Evolutionary conservation across 2,113 vertebrate species (phyloP).

Genomic region (Tamias sibiricus): DNA sequence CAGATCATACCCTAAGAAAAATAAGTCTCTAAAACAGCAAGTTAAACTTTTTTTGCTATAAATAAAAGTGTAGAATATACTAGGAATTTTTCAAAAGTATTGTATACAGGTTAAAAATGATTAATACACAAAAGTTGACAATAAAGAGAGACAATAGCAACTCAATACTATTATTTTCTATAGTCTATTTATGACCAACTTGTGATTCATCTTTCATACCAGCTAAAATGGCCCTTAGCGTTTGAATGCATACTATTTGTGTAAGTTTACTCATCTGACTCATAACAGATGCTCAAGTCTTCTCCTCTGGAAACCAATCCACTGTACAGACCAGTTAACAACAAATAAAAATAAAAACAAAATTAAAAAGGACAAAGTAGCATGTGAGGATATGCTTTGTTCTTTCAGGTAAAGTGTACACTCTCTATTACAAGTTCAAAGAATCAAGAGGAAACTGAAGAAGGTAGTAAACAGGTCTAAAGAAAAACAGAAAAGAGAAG

Average conservation of each 20-base stretch:
- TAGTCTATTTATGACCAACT: neutral
- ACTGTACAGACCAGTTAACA: slow-evolving; percentile 49
- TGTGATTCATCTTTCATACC: neutral
- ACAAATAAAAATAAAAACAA: slow-evolving; percentile 33
- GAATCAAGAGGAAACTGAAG: neutral
- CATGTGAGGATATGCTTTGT: slow-evolving; percentile 9
- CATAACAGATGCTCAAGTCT: neutral
- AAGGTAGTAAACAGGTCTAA: neutral
- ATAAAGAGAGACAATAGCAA: neutral
- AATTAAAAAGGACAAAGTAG: slow-evolving; percentile 44
- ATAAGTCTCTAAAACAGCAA: slow-evolving; percentile 49
- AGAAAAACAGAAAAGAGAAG: slow-evolving; percentile 50
- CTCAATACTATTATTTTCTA: neutral
- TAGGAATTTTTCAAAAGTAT: slow-evolving; percentile 56
- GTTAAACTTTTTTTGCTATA: slow-evolving; percentile 12
- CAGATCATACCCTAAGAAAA: slow-evolving; percentile 40
- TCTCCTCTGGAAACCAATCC: slow-evolving; percentile 34
- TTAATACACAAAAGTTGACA: neutral
- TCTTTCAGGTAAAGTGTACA: slow-evolving; percentile 27
- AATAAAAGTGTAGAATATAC: neutral
- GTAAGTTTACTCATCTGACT: slow-evolving; percentile 51
- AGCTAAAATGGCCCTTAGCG: neutral
- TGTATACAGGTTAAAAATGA: slow-evolving; percentile 37
- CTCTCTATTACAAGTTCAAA: slow-evolving; percentile 28
- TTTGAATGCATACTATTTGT: neutral